These are phyloP conservation scores for Eulacestoma nigropectus DNA, from an alignment of 2,113 vertebrate genomes.

Conservation along the genomic window DNA sequence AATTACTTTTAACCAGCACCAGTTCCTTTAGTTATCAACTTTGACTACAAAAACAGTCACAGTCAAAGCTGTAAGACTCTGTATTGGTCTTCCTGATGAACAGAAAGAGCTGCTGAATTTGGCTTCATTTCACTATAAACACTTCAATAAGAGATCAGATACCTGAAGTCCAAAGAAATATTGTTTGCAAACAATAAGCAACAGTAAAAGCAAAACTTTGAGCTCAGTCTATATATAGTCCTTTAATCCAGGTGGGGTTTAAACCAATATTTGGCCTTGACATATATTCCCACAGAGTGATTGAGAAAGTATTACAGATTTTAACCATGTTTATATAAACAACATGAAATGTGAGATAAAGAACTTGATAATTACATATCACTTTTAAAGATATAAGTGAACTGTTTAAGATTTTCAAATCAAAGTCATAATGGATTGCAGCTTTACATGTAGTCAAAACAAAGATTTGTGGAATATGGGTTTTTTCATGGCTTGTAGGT, in stretches of 20 bases:
- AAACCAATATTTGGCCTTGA: constrained; percentile 6
- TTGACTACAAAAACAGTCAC: neutral
- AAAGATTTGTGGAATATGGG: constrained; percentile 43
- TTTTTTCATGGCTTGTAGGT: constrained; percentile 13
- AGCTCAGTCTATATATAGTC: neutral
- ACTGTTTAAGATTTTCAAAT: constrained; percentile 66
- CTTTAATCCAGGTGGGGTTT: constrained; percentile 48
- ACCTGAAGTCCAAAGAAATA: neutral
- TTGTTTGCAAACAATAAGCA: neutral
- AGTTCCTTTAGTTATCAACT: neutral
- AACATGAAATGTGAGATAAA: constrained; percentile 56
- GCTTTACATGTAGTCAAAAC: constrained; percentile 65
- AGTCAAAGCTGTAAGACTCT: neutral
- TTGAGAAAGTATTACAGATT: constrained; percentile 43
- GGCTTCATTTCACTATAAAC: neutral
- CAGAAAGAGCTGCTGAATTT: neutral
- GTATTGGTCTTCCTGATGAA: neutral
- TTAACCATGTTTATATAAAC: constrained; percentile 63
- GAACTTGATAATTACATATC: constrained; percentile 54
- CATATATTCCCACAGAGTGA: neutral
- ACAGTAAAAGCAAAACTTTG: neutral
- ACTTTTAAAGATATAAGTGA: constrained; percentile 50
- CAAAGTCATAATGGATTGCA: constrained; percentile 61
- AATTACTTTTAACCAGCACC: neutral
- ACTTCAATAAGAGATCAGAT: neutral